Base-by-base conservation (phyloP, 2,113 vertebrate species). In the Pseudonaja textilis region DNA sequence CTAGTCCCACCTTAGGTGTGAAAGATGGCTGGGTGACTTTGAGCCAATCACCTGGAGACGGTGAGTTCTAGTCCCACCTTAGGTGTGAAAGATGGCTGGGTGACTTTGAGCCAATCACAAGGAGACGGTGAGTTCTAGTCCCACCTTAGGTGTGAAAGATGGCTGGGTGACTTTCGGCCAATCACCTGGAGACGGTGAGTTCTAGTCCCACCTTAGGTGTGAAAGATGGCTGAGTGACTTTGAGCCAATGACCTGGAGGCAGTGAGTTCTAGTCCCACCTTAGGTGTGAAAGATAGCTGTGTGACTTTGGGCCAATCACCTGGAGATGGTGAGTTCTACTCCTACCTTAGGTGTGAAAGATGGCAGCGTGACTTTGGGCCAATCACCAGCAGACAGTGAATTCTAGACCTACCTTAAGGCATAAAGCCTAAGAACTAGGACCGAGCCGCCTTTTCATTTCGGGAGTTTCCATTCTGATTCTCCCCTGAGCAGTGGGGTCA, bases 301-400 rank as follows among this genome's bases (percentile, higher is more conserved):
- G 1, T 14, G 1, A n/a, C 11, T n/a, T n/a, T n/a, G 26, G 61
- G 26, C 26, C 26, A n/a, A 14, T n/a, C 26, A 64, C 61, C 0
- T 14, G 4, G 61, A 64, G 61, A 64, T 3, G 0, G 61, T 0
- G 61, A n/a, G 29, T 69, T n/a, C 29, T 69, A 69, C 12, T 69
- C 4, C 26, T 0, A 0, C 11, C 11, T 5, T n/a, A n/a, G 11
- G 1, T 1, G 14, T 16, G 61, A 69, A 69, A 69, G 29, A 0
- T 0, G 0, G 12, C 26, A 5, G 12, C 11, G 11, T 16, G 12
- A 2, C 29, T n/a, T 69, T 69, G 12, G 0, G 12, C 61, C 29
- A 69, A 5, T 69, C 61, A n/a, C 61, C 1, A 2, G 61, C 29
- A n/a, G 12, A n/a, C 0, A 0, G 64, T 1, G 29, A 69, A 4